These are phyloP conservation scores for Delphinus delphis DNA, from an alignment of 2,113 vertebrate species.

Conservation along the genomic window DNA sequence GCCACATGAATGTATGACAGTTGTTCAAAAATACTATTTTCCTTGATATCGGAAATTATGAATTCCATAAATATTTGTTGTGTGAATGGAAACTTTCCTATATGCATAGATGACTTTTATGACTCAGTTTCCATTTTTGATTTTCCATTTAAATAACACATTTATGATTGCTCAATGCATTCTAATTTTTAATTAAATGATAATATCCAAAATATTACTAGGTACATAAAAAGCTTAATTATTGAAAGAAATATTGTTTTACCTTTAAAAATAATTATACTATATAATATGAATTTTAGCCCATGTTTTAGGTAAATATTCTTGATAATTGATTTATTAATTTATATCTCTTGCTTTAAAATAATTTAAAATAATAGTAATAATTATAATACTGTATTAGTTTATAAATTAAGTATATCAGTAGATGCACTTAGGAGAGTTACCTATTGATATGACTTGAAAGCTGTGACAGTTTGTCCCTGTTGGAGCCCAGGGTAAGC, in stretches of 20 bases:
- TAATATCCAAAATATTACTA: background rate
- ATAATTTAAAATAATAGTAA: background rate
- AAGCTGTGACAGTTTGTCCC: background rate
- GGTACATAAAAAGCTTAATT: background rate
- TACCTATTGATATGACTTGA: background rate
- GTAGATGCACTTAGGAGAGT: background rate
- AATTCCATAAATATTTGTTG: background rate
- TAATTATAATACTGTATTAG: background rate
- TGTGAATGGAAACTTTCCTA: background rate
- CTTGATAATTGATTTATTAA: background rate
- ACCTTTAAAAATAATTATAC: background rate
- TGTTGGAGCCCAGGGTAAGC: background rate
- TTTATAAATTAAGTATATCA: background rate
- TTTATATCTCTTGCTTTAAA: background rate
- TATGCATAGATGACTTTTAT: background rate
- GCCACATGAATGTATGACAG: background rate
- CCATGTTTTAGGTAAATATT: background rate
- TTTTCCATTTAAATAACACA: background rate
- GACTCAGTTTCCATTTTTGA: background rate
- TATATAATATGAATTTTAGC: background rate
- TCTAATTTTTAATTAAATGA: background rate
- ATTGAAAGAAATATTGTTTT: background rate
- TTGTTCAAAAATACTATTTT: background rate
- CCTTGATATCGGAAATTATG: background rate
- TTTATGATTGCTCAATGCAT: background rate